A percentile compares a stretch with the other conserved stretches of the same genome.
These are phyloP conservation scores for Cephonodes hylas DNA, from an alignment of 2,888 invertebrate species.

Conservation along the genomic window DNA sequence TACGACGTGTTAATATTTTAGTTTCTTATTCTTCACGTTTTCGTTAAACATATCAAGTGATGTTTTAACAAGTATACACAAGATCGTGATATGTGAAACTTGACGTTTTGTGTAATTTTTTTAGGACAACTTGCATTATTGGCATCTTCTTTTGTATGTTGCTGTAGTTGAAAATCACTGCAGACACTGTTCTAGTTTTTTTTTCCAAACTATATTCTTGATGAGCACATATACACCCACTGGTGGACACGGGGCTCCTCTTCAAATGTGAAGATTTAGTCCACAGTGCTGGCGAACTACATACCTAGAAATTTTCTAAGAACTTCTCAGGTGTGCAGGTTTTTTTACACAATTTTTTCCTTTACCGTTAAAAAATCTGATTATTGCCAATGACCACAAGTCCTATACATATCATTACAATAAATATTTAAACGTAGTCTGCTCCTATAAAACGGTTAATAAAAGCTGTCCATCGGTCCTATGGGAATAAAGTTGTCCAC, in stretches of 20 bases:
- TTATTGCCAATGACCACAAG: too few relatives aligned
- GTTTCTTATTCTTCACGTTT: neutral
- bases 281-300: too few relatives aligned
- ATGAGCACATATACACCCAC: too few relatives aligned
- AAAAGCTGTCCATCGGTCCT: neutral
- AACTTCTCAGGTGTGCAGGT: too few relatives aligned
- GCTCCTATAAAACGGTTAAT: neutral
- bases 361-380: too few relatives aligned
- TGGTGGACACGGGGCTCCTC: too few relatives aligned
- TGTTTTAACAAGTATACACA: neutral
- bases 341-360: too few relatives aligned
- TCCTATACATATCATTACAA: too few relatives aligned
- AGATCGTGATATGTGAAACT: neutral
- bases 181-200: too few relatives aligned
- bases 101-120: neutral
- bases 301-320: too few relatives aligned
- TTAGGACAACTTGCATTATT: neutral
- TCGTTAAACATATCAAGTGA: neutral
- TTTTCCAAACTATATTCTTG: too few relatives aligned
- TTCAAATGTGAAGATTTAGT: too few relatives aligned
- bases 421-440: neutral
- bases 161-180: neutral
- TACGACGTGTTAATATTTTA: conserved; percentile 1
- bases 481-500: neutral
- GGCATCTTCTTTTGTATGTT: neutral